phyloP scores from a whole-genome alignment of 2,888 invertebrate species.

The Allolobophora icterica region DNA sequence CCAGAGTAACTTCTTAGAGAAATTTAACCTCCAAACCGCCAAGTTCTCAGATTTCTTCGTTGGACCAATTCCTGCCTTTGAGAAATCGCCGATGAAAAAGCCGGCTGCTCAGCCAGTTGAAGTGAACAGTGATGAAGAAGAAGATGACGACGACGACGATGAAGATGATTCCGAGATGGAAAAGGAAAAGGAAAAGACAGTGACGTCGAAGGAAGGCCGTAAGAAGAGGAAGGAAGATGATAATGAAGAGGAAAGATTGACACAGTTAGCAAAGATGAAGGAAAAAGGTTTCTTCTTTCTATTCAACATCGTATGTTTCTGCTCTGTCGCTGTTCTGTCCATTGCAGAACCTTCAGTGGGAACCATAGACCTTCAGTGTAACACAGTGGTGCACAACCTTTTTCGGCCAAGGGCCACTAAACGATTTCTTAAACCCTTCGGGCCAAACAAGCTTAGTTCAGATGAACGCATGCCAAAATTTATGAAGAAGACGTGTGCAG shows the following conservation, averaged over 20 bases:
- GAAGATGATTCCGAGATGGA: neutral
- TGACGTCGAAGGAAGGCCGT: neutral
- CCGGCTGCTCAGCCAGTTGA: neutral
- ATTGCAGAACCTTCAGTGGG: too few species aligned
- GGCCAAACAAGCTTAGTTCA: too few species aligned
- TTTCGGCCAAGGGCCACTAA: too few species aligned
- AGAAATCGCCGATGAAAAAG: conserved; percentile 55
- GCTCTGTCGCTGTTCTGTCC: neutral
- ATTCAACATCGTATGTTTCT: neutral
- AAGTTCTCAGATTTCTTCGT: conserved; percentile 82
- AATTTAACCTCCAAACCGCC: conserved; percentile 72
- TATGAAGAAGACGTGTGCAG: too few species aligned
- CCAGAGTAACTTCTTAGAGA: conserved; percentile 66
- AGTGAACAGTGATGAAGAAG: neutral
- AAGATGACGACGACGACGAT: conserved; percentile 8
- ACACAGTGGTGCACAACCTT: too few species aligned
- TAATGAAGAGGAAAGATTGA: conserved; percentile 6
- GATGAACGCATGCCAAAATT: too few species aligned
- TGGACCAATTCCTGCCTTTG: conserved; percentile 79
- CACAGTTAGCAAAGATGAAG: neutral
- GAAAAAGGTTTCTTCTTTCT: conserved; percentile 1
- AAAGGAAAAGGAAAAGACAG: conserved; percentile 4
- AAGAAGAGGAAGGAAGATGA: neutral
- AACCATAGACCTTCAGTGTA: too few species aligned
- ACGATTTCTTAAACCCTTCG: too few species aligned